Percentiles rank a stretch among this genome's conserved stretches.
Evolutionary conservation across 1,140 invertebrate species (phyloP).

Genomic region (Apis dorsata): DNA sequence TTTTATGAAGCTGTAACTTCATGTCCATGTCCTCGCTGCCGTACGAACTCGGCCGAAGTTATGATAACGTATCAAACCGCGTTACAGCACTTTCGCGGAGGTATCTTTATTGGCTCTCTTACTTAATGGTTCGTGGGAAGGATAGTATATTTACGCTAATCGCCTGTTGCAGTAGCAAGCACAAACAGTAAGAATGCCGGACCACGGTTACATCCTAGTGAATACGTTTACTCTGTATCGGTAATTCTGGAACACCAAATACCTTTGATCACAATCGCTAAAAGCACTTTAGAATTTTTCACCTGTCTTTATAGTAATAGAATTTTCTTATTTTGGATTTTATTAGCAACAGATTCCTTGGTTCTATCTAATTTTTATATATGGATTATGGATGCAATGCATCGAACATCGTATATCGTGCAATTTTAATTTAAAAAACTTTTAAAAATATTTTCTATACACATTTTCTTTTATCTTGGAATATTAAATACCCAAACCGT

Average conservation of each 20-base stretch:
- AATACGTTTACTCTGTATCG: conserved; percentile 3
- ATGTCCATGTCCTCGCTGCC: conserved; percentile 23
- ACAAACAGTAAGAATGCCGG: conserved; percentile 14
- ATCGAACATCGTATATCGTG: too few relatives aligned
- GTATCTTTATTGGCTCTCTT: conserved; percentile 40
- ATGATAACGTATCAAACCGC: conserved; percentile 38
- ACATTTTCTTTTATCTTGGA: too few relatives aligned
- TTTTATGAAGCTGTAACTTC: conserved; percentile 39
- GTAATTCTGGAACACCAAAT: not conserved
- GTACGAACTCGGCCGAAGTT: not conserved
- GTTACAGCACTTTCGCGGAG: conserved; percentile 28
- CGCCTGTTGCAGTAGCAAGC: conserved; percentile 20
- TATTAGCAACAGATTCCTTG: too few relatives aligned
- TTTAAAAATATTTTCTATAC: too few relatives aligned
- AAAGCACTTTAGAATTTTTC: not conserved
- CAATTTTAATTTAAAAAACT: too few relatives aligned
- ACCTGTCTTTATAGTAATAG: not conserved
- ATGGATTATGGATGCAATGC: too few relatives aligned
- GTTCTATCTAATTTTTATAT: too few relatives aligned
- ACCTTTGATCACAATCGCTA: not conserved
- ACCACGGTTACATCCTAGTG: not conserved
- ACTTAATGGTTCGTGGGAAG: conserved; percentile 42
- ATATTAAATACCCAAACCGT: not conserved
- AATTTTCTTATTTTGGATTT: not conserved
- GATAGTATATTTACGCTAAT: conserved; percentile 41